Evolutionary conservation across 2,888 invertebrate genomes (phyloP), one percentile per base, ranked within the genome.

Genomic region (Syritta pipiens): DNA sequence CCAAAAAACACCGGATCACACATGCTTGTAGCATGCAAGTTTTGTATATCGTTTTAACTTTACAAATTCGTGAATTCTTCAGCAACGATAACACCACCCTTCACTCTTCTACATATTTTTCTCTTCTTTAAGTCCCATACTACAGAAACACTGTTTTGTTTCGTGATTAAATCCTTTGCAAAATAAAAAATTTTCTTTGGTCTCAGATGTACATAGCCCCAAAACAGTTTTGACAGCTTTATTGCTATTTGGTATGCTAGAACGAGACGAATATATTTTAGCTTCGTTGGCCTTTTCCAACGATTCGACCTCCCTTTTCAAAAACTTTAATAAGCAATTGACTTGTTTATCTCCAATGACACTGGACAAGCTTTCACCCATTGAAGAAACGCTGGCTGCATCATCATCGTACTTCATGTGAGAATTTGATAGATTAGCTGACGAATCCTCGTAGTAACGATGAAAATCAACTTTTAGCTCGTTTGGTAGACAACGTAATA

Each of bases 141-240:
- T 7, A 49, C 44, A 17, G 20, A n/a, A 24, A 10, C 49, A 63
- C 9, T 77, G 44, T 24, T 42, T 24, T 9, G 63, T 37, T 7
- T 46, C 17, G 37, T 63, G 63, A 12, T 7, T 22, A 26, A 9
- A 48, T 17, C 26, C 26, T 14, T 26, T 46, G 22, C 62, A 62
- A 35, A 62, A 71, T 5, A 62, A 10, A 26, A 59, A 69, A 30
- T 26, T 26, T 19, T 51, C 32, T 20, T 51, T 46, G 24, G 44
- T 19, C 19, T 20, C 37, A n/a, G 60, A 49, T 19, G 60, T 69
- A 35, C 35, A 42, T 46, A 75, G 60, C 19, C 74, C 67, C 4
- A 60, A 20, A 19, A 60, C 65, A 6, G 65, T 67, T 65, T 57
- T 57, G 46, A 35, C 28, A 30, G 48, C 3, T 49, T 12, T 55